Percentiles rank a stretch among this genome's conserved stretches.
phyloP scores from a whole-genome alignment of 2,888 invertebrate genomes.

The Oscheius sp. region DNA sequence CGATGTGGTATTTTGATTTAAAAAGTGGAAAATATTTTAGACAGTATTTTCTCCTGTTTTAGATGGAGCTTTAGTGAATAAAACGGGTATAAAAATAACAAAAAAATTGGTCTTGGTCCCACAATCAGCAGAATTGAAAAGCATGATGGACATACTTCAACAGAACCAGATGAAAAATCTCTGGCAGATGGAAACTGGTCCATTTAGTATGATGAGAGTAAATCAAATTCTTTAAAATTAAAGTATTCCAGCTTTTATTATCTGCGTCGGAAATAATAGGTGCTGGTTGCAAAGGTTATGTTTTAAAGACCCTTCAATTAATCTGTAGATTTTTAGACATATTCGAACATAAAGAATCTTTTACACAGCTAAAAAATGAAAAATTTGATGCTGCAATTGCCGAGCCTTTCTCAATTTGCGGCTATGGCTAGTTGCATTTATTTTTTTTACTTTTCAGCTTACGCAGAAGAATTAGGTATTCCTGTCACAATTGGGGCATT shows the following conservation, averaged over 20 bases:
- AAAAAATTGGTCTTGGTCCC: slow-evolving; percentile 6
- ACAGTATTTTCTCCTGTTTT: slow-evolving; percentile 39
- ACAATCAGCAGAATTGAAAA: neutral
- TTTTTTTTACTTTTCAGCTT: neutral
- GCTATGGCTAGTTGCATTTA: neutral
- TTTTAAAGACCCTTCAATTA: neutral
- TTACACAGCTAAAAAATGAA: neutral
- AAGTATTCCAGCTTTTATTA: neutral
- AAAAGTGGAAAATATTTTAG: slow-evolving; percentile 23
- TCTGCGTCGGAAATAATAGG: neutral
- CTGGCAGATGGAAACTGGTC: slow-evolving; percentile 3
- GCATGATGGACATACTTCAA: slow-evolving; percentile 15
- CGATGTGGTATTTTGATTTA: slow-evolving; percentile 37
- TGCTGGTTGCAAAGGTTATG: neutral
- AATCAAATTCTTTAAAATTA: neutral
- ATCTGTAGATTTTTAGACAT: neutral
- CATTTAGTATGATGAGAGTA: neutral
- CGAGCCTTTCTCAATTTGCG: slow-evolving; percentile 26
- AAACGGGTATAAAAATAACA: slow-evolving; percentile 3
- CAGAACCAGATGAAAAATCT: slow-evolving; percentile 31
- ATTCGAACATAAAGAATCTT: neutral
- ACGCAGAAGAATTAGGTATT: slow-evolving; percentile 12
- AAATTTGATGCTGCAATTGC: slow-evolving; percentile 21
- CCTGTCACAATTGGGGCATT: slow-evolving; percentile 39
- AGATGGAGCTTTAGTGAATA: slow-evolving; percentile 27